Evolutionary conservation across 2,797 vertebrate species (phyloP), one percentile per base, ranked within the genome.

Genomic region (Glyptemys insculpta): DNA sequence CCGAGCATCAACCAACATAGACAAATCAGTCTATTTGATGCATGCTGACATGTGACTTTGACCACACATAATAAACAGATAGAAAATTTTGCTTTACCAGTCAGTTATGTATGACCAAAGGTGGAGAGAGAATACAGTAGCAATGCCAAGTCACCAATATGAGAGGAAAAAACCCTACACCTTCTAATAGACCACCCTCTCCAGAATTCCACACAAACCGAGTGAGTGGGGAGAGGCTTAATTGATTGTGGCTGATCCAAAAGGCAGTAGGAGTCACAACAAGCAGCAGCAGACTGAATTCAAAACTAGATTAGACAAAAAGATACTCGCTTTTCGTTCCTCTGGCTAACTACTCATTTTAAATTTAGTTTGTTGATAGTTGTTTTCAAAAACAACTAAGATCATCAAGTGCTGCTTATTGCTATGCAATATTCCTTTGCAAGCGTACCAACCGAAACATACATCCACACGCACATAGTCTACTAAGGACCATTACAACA

Each of bases 21-120:
- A 98, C 95, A 98, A 97, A 98, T 97, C 96, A 97, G 99, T 98
- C 98, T 98, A 94, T 98, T 98, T 98, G 98, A 98, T 34, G 98
- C 98, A 98, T 96, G 97, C 98, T 98, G 98, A 99, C 99, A 99
- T 97, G 98, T n/a, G 37, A 97, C 97, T 97, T 97, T 95, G 54
- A 94, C 98, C 94, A 87, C 98, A 96, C 96, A 97, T 98, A 98
- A 98, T 98, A 98, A 98, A 98, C 87, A 93, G 98, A 98, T 97
- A 98, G 98, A 98, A 98, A 98, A 98, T 98, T 99, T 98, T 98
- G 98, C 98, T 98, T 98, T 98, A 98, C 95, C 97, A 96, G 96
- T 98, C 98, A 98, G 96, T 98, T 98, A 98, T 98, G 98, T 97
- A 95, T 96, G 98, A 98, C 98, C 88, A 82, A 96, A 98, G 93